Conservation (phyloP, 2,888 invertebrate genomes). For the Leptinotarsa juncta region DNA sequence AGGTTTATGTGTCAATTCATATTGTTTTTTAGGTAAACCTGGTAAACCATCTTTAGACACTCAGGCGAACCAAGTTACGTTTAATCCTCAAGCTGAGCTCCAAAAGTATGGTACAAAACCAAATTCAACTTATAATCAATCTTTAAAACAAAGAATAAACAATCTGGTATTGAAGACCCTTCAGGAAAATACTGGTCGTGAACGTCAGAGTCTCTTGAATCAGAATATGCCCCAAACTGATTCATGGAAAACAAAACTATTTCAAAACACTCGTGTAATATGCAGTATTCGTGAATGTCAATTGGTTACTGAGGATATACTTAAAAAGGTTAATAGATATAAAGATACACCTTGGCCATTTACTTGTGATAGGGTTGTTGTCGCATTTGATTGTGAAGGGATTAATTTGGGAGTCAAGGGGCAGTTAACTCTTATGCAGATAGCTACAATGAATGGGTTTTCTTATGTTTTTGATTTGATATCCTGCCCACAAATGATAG, state of each 20-base stretch:
- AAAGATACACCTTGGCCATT: slow-evolving; percentile 59
- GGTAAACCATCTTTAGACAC: slow-evolving; percentile 32
- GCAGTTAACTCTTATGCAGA: slow-evolving; percentile 86
- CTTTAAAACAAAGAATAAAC: slow-evolving; percentile 88
- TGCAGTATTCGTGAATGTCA: slow-evolving; percentile 83
- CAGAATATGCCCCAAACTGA: slow-evolving; percentile 68
- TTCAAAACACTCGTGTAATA: slow-evolving; percentile 84
- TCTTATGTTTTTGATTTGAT: slow-evolving; percentile 90
- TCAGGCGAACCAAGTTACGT: slow-evolving; percentile 24
- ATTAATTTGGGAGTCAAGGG: slow-evolving; percentile 92
- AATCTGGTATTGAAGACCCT: slow-evolving; percentile 88
- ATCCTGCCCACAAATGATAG: slow-evolving; percentile 84
- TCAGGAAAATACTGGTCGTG: slow-evolving; percentile 83
- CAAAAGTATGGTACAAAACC: slow-evolving; percentile 36
- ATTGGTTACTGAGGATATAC: slow-evolving; percentile 80
- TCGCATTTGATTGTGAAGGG: slow-evolving; percentile 93
- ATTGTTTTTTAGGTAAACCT: slow-evolving; percentile 34
- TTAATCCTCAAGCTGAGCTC: slow-evolving; percentile 24
- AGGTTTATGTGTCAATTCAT: too few species aligned
- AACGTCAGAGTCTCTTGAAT: slow-evolving; percentile 65
- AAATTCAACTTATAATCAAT: slow-evolving; percentile 75
- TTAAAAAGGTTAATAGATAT: slow-evolving; percentile 55
- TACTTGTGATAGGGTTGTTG: slow-evolving; percentile 68
- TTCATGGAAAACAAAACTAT: slow-evolving; percentile 81
- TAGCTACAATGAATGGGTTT: slow-evolving; percentile 84